phyloP scores from a whole-genome alignment of 2,888 invertebrate genomes.

The Morpho helenor region DNA sequence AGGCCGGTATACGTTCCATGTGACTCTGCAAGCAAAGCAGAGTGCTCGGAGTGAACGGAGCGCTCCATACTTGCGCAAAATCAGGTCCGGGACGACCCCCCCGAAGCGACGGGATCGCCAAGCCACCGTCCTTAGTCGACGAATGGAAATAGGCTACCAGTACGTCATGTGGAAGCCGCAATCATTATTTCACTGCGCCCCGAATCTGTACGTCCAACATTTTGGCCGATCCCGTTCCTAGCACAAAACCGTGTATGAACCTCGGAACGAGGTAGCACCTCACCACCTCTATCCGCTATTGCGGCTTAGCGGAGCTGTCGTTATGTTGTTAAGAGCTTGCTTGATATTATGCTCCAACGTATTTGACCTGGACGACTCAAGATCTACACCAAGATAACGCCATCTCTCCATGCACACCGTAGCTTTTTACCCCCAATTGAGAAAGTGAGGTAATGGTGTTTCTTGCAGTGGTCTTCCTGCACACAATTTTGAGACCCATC shows the following conservation, averaged over 20 bases:
- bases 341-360: constrained; percentile 32
- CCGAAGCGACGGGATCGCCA: constrained; percentile 35
- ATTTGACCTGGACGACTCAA: constrained; percentile 35
- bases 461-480: constrained; percentile 7
- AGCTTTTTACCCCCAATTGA: background rate
- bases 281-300: constrained; percentile 44
- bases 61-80: constrained; percentile 28
- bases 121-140: constrained; percentile 27
- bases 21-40: too few relatives aligned
- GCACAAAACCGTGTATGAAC: constrained; percentile 42
- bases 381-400: constrained; percentile 40
- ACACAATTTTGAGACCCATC: constrained; percentile 23
- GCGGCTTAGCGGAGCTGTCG: constrained; percentile 42
- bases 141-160: constrained; percentile 41
- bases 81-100: constrained; percentile 29
- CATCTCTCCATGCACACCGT: constrained; percentile 30
- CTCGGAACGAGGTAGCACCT: constrained; percentile 45
- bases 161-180: constrained; percentile 34
- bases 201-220: constrained; percentile 40
- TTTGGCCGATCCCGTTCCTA: constrained; percentile 33
- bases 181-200: constrained; percentile 31
- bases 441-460: background rate
- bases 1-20: too few relatives aligned
- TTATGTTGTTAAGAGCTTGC: constrained; percentile 32
- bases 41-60: too few relatives aligned